These are phyloP conservation scores for Kryphioiulus occultus DNA, from an alignment of 2,888 invertebrate species.

Conservation along the genomic window DNA sequence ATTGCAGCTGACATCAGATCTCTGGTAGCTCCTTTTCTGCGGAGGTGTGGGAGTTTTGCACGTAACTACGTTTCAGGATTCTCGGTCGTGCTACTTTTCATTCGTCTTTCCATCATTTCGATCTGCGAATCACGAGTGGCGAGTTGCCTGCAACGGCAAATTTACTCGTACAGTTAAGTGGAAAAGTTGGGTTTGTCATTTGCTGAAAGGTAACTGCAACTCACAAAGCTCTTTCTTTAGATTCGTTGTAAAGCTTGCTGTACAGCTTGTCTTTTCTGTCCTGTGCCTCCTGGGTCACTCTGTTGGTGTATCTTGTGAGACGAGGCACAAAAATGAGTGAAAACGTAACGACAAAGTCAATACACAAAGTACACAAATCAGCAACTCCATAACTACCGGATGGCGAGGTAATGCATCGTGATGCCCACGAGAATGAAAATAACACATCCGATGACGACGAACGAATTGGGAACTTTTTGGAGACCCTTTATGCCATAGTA, in stretches of 20 bases:
- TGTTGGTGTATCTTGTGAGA: neutral
- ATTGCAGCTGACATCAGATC: neutral
- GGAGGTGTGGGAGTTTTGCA: no score
- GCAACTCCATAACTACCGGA: neutral
- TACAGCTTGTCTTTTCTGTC: constrained; percentile 28
- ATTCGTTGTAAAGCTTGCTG: neutral
- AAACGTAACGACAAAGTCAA: neutral
- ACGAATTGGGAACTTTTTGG: neutral
- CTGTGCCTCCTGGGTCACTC: neutral
- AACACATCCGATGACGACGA: constrained; percentile 31
- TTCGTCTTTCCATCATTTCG: neutral
- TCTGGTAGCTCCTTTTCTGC: neutral
- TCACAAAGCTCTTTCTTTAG: neutral
- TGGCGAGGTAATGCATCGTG: neutral
- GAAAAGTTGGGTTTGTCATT: no score
- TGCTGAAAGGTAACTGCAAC: neutral
- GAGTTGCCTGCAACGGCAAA: neutral
- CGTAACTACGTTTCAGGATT: neutral
- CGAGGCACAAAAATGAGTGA: neutral
- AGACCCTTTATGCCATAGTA: constrained; percentile 44
- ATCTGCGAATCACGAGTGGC: neutral
- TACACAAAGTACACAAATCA: neutral
- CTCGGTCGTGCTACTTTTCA: neutral
- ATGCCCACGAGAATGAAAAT: neutral
- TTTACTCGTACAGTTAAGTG: no score